Percentiles rank a stretch among this genome's conserved stretches.
Evolutionary conservation across 2,797 vertebrate species (phyloP).

Genomic region (Spheniscus humboldti): DNA sequence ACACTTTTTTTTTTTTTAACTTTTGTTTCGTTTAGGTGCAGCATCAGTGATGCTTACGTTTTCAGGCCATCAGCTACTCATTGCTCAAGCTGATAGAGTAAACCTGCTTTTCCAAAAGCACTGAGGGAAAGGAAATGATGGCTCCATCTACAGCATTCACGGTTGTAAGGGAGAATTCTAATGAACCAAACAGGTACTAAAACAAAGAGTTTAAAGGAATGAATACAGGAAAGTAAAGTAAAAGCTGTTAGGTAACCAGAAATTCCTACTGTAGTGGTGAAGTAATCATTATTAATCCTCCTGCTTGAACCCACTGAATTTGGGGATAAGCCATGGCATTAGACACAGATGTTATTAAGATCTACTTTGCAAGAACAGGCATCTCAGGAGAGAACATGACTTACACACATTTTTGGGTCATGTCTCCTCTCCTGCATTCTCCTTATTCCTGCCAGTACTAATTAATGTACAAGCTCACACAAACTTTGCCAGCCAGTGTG

Average conservation of each 20-base stretch:
- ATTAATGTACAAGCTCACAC: constrained; percentile 27
- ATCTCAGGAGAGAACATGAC: not conserved
- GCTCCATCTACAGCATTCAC: not conserved
- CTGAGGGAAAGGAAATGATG: not conserved
- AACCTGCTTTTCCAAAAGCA: not conserved
- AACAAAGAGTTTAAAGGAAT: not conserved
- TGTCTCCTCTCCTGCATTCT: not conserved
- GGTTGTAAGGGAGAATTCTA: not conserved
- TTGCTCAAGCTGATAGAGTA: not conserved
- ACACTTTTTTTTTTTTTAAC: not conserved
- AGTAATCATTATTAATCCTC: not conserved
- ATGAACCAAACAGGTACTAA: not conserved
- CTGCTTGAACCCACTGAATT: not conserved
- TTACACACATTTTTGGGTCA: constrained; percentile 29
- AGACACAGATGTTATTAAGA: constrained; percentile 2
- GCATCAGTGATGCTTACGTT: not conserved
- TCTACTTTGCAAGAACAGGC: not conserved
- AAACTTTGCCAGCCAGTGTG: constrained; percentile 1
- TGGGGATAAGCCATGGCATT: not conserved
- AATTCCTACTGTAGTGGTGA: not conserved
- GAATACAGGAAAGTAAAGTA: not conserved
- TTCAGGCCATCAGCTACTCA: not conserved
- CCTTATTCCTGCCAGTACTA: constrained; percentile 21
- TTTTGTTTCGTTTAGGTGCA: not conserved
- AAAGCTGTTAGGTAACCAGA: not conserved